Evolutionary conservation across 2,797 vertebrate genomes (phyloP).

Genomic region (Ptychobarbus kaznakovi): DNA sequence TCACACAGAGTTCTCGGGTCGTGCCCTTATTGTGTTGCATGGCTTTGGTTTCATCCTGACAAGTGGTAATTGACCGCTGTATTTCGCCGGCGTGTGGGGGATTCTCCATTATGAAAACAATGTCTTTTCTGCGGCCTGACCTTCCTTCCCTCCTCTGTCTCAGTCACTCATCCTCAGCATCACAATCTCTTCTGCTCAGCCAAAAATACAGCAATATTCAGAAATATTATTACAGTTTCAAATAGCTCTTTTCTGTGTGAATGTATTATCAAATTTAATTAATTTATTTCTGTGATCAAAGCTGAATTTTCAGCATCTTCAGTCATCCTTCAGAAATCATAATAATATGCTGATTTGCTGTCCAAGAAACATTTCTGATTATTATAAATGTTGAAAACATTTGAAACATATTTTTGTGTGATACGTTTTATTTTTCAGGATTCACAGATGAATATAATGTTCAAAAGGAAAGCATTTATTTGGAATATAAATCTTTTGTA

Average conservation of each 20-base stretch:
- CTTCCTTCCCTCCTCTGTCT: constrained; percentile 52
- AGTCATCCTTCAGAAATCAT: neutral
- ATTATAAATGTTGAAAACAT: neutral
- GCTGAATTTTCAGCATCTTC: neutral
- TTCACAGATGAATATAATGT: neutral
- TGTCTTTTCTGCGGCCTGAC: constrained; percentile 77
- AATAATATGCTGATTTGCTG: neutral
- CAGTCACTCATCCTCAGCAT: neutral
- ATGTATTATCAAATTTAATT: neutral
- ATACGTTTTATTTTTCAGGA: neutral
- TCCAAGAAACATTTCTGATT: neutral
- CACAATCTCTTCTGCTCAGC: neutral
- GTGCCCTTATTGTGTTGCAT: constrained; percentile 89
- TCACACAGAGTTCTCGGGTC: constrained; percentile 73
- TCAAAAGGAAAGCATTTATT: neutral
- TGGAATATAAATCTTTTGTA: neutral
- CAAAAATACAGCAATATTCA: neutral
- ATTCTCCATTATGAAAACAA: constrained; percentile 98
- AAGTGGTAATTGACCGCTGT: constrained; percentile 96
- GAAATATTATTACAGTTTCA: neutral
- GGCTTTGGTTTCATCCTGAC: constrained; percentile 92
- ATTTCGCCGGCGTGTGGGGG: constrained; percentile 90
- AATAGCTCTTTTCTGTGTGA: neutral
- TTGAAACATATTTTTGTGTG: neutral
- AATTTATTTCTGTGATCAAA: neutral